Percentiles rank a stretch among this genome's conserved stretches.
Conservation (phyloP, 2,888 invertebrate genomes). For the Calephelis perditalis region DNA sequence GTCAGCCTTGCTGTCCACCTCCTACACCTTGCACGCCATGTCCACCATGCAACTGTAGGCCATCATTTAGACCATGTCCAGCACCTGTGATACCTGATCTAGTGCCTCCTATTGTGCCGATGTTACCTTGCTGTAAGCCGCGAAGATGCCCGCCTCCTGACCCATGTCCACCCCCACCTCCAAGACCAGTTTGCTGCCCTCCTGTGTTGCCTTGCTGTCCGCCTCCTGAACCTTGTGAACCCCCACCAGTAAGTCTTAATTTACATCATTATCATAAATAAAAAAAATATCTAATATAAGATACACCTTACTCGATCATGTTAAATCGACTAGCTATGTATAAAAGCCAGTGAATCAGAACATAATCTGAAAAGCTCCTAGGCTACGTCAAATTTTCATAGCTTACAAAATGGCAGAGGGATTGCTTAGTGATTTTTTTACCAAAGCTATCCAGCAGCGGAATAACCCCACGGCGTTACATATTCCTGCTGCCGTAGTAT, state of each 20-base stretch:
- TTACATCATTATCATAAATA: background rate
- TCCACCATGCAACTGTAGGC: constrained; percentile 57
- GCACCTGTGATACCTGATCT: constrained; percentile 58
- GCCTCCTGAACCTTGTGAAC: constrained; percentile 61
- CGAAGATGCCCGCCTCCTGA: constrained; percentile 51
- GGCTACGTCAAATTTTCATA: no score
- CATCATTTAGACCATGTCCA: constrained; percentile 56
- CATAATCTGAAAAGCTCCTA: no score
- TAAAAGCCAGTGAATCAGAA: no score
- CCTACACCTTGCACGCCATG: constrained; percentile 62
- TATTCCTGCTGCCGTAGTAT: no score
- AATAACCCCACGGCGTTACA: no score
- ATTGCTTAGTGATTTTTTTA: no score
- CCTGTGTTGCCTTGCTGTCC: constrained; percentile 66
- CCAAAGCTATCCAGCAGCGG: no score
- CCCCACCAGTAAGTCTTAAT: constrained; percentile 51
- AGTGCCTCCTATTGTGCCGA: constrained; percentile 63
- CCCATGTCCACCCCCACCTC: constrained; percentile 48
- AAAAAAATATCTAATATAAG: no score
- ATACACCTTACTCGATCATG: no score
- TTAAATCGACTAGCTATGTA: no score
- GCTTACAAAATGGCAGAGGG: no score
- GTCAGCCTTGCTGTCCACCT: constrained; percentile 60
- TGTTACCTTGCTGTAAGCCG: constrained; percentile 56
- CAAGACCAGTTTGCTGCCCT: constrained; percentile 56